These are phyloP conservation scores for Priocnemis perturbator DNA, from an alignment of 2,888 invertebrate species.

Conservation along the genomic window DNA sequence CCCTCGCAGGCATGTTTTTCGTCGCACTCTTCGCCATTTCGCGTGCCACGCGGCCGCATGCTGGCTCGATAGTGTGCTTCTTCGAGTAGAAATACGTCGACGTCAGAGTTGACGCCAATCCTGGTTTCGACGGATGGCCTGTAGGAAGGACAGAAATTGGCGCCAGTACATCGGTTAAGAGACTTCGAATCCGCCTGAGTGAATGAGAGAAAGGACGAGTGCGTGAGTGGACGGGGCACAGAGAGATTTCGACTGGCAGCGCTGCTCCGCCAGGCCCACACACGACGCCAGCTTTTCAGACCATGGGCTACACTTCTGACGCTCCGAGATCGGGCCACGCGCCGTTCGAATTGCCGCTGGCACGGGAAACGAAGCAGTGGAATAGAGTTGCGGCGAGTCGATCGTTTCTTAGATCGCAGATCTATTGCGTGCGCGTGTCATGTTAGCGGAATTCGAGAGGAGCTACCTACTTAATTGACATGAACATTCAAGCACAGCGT, in stretches of 20 bases:
- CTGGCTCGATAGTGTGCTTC: no score
- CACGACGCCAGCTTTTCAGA: conserved; percentile 57
- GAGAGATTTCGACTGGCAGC: conserved; percentile 65
- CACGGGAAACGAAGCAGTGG: conserved; percentile 4
- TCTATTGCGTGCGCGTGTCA: no score
- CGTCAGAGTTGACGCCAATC: no score
- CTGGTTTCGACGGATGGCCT: neutral
- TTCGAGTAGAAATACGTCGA: no score
- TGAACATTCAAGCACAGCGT: no score
- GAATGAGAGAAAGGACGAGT: no score
- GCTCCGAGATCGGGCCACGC: conserved; percentile 27
- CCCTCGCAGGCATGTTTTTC: no score
- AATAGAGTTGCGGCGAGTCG: neutral
- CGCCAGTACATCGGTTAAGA: neutral
- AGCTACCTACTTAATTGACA: no score
- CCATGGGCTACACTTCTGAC: conserved; percentile 34
- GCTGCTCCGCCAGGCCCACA: conserved; percentile 60
- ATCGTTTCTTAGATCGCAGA: no score
- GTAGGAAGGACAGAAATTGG: conserved; percentile 16
- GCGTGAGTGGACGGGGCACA: conserved; percentile 16
- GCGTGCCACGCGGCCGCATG: no score
- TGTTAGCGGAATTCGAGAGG: no score
- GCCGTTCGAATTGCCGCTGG: neutral
- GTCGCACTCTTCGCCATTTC: no score
- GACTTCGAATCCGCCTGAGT: conserved; percentile 16